Conservation (phyloP, 2,888 invertebrate species). For the Norana najaformis region DNA sequence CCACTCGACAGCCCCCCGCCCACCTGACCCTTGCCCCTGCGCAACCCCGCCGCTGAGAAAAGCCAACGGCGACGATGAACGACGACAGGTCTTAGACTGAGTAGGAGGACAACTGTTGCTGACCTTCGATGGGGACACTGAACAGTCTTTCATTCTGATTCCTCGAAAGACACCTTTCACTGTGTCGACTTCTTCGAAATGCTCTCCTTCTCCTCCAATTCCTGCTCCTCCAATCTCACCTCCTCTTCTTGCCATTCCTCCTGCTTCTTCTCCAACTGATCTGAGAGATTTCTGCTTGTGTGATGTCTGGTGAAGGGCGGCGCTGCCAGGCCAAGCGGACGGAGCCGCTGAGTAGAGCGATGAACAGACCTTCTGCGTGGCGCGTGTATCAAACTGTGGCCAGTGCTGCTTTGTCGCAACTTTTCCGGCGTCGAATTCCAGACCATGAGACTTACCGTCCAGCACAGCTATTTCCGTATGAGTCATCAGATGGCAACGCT, state of each 20-base stretch:
- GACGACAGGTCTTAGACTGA: not conserved
- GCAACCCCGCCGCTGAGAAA: not conserved
- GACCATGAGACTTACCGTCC: not conserved
- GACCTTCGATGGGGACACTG: not conserved
- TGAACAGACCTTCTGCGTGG: not conserved
- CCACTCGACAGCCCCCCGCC: slow-evolving; percentile 66
- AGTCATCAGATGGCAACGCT: not conserved
- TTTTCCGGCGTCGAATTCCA: not conserved
- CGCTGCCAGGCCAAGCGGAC: not conserved
- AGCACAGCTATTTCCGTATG: not conserved
- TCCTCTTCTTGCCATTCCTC: not conserved
- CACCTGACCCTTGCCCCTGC: not conserved
- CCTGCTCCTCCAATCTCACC: not conserved
- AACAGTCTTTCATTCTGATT: not conserved
- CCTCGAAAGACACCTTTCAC: not conserved
- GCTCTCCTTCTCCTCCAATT: not conserved
- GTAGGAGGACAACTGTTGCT: not conserved
- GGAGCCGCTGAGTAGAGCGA: not conserved
- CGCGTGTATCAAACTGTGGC: not conserved
- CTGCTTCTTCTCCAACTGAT: not conserved
- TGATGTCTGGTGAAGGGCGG: not conserved
- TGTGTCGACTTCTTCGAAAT: not conserved
- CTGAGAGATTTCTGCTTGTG: not conserved
- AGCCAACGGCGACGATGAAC: not conserved
- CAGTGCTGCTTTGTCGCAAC: not conserved